These are phyloP conservation scores for Oenanthe melanoleuca DNA, from an alignment of 2,113 vertebrate species.

Conservation along the genomic window DNA sequence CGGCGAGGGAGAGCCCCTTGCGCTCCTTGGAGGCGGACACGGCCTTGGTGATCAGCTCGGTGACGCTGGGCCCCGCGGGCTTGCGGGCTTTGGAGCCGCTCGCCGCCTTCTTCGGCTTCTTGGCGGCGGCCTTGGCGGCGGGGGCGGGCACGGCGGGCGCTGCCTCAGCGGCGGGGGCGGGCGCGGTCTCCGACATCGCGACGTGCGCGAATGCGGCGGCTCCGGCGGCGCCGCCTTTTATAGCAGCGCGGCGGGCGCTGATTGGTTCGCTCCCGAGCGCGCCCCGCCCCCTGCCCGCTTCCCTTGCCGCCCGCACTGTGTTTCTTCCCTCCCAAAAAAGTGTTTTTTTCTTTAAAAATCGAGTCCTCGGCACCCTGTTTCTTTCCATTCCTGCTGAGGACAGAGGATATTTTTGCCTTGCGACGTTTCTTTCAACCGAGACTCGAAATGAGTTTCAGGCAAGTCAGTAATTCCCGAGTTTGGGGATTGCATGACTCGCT, in stretches of 20 bases:
- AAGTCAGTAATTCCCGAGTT: neutral
- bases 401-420: neutral
- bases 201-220: accelerated
- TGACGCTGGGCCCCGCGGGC: slow-evolving; percentile 33
- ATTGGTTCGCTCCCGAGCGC: slow-evolving; percentile 49
- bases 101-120: too few relatives aligned
- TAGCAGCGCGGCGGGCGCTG: slow-evolving; percentile 55
- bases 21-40: slow-evolving; percentile 77
- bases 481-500: accelerated
- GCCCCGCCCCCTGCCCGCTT: neutral
- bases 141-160: neutral
- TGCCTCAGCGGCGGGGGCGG: neutral
- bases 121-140: neutral
- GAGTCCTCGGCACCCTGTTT: neutral
- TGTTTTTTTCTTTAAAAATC: neutral
- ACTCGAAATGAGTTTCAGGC: neutral
- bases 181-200: slow-evolving; percentile 41
- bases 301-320: slow-evolving; percentile 13
- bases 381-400: neutral
- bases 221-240: neutral
- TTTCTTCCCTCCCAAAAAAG: slow-evolving; percentile 66
- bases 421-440: accelerated
- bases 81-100: slow-evolving; percentile 46
- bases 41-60: slow-evolving; percentile 78
- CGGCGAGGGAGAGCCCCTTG: slow-evolving; percentile 73